A percentile compares a stretch with the other conserved stretches of the same genome.
Conservation (phyloP, 2,888 invertebrate species). For the Drosophila trichaetosa region DNA sequence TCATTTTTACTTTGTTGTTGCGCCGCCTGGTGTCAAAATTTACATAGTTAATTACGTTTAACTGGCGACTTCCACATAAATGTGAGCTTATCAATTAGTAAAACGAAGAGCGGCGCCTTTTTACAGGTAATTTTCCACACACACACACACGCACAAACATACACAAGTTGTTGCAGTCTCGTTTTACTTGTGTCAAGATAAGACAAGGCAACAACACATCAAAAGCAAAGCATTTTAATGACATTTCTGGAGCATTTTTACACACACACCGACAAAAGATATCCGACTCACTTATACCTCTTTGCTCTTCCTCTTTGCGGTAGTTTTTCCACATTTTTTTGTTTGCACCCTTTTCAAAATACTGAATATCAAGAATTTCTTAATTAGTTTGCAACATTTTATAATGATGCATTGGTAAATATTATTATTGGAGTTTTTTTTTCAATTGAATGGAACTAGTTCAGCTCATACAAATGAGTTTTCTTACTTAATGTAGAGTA, state of each 20-base stretch:
- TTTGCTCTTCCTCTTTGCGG: conserved; percentile 25
- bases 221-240: conserved; percentile 67
- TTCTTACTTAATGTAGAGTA: neutral
- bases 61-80: conserved; percentile 35
- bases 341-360: conserved; percentile 37
- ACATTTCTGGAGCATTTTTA: conserved; percentile 71
- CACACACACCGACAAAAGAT: conserved; percentile 27
- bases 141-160: conserved; percentile 3
- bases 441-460: neutral
- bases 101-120: conserved; percentile 59
- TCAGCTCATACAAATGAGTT: neutral
- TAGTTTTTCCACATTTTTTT: conserved; percentile 70
- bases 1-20: conserved; percentile 23
- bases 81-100: conserved; percentile 66
- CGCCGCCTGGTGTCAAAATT: conserved; percentile 57
- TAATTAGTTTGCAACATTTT: conserved; percentile 18
- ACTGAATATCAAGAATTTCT: conserved; percentile 16
- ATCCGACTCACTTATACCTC: conserved; percentile 19
- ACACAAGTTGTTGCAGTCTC: conserved; percentile 49
- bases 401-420: conserved; percentile 2
- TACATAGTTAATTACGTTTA: conserved; percentile 67
- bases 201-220: conserved; percentile 45
- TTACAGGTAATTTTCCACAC: conserved; percentile 67
- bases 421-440: neutral
- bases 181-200: conserved; percentile 65